Percentiles rank a stretch among this genome's conserved stretches.
phyloP scores from a whole-genome alignment of 2,888 invertebrate species.

The Clusia tigrina region DNA sequence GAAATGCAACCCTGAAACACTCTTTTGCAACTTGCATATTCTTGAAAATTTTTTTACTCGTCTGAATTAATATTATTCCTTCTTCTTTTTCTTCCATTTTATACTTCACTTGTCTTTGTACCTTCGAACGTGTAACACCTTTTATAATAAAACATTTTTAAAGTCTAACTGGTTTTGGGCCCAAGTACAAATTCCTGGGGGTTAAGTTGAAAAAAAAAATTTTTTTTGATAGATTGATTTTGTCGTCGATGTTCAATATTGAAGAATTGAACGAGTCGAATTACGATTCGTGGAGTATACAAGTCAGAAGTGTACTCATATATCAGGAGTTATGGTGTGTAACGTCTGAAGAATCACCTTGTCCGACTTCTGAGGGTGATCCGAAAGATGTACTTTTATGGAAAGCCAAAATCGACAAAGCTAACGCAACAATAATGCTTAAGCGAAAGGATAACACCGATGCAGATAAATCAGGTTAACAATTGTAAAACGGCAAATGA shows the following conservation, averaged over 20 bases:
- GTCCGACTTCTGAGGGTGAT: too few relatives aligned
- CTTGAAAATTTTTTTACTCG: too few relatives aligned
- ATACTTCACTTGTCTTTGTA: too few relatives aligned
- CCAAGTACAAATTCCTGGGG: constrained; percentile 3
- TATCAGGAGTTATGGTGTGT: constrained; percentile 17
- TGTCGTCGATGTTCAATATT: constrained; percentile 8
- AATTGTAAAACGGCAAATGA: neutral
- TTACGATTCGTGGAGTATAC: too few relatives aligned
- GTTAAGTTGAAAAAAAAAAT: neutral
- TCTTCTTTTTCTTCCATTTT: too few relatives aligned
- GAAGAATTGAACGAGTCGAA: constrained; percentile 11
- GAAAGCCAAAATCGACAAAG: constrained; percentile 7
- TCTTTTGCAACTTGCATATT: too few relatives aligned
- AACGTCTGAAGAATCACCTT: too few relatives aligned
- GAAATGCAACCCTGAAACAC: too few relatives aligned
- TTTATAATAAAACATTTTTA: too few relatives aligned
- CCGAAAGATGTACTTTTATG: too few relatives aligned
- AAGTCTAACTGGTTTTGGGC: neutral
- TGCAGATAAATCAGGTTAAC: neutral
- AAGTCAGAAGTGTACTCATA: constrained; percentile 17
- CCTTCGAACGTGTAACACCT: too few relatives aligned
- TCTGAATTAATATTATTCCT: too few relatives aligned
- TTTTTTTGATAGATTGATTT: neutral
- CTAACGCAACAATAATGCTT: constrained; percentile 11
- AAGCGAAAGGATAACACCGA: neutral